Conservation (phyloP, 2,797 vertebrate genomes). For the Pipistrellus nathusii region DNA sequence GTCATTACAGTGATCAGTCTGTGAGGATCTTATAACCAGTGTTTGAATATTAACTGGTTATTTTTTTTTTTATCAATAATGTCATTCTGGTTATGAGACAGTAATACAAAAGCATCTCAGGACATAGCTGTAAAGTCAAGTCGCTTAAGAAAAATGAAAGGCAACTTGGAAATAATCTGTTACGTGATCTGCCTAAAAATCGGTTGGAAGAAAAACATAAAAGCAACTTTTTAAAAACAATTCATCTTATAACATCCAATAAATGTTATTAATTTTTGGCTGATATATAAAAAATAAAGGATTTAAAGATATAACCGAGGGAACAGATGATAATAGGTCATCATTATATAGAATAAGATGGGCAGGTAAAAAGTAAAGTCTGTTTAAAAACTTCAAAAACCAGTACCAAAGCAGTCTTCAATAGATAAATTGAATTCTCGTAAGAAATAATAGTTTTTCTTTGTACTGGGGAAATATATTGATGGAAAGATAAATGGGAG, state of each 20-base stretch:
- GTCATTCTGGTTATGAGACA: neutral
- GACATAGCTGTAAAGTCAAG: neutral
- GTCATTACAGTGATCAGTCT: neutral
- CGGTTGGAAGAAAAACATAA: neutral
- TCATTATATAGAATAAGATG: neutral
- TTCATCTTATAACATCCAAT: neutral
- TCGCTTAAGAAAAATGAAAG: neutral
- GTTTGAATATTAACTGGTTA: neutral
- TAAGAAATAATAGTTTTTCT: slow-evolving; percentile 9
- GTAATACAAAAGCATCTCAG: slow-evolving; percentile 19
- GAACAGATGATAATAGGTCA: neutral
- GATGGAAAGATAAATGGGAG: neutral
- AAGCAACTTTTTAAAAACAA: neutral
- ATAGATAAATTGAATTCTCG: slow-evolving; percentile 22
- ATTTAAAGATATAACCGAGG: neutral
- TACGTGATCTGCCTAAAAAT: neutral
- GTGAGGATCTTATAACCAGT: neutral
- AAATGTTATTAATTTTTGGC: neutral
- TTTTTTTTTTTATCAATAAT: neutral
- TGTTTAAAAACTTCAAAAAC: slow-evolving; percentile 26
- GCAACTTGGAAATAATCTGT: neutral
- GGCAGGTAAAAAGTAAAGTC: neutral
- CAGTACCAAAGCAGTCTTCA: neutral
- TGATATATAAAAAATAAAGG: neutral
- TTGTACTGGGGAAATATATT: neutral